Percentiles rank a stretch among this genome's conserved stretches.
Evolutionary conservation across 2,888 invertebrate species (phyloP).

Genomic region (Chloroclystis v-ata): DNA sequence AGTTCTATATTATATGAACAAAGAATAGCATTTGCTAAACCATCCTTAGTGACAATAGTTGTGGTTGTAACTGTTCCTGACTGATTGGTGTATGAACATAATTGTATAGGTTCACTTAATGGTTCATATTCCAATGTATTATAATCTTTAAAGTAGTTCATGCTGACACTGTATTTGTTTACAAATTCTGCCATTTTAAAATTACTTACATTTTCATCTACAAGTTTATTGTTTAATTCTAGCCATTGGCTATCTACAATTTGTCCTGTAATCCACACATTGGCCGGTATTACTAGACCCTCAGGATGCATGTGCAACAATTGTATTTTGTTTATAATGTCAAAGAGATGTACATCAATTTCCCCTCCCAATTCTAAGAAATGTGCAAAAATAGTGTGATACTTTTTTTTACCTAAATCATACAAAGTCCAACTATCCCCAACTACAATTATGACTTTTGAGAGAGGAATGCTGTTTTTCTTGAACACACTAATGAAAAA

Average conservation of each 20-base stretch:
- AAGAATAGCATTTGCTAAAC: slow-evolving; percentile 69
- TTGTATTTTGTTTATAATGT: slow-evolving; percentile 45
- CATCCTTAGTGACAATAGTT: slow-evolving; percentile 44
- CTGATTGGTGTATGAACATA: slow-evolving; percentile 40
- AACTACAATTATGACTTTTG: slow-evolving; percentile 55
- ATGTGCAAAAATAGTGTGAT: slow-evolving; percentile 77
- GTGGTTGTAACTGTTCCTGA: neutral
- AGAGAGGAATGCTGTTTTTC: slow-evolving; percentile 56
- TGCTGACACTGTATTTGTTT: slow-evolving; percentile 79
- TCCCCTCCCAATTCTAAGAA: slow-evolving; percentile 78
- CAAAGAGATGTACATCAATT: slow-evolving; percentile 57
- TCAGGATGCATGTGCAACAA: slow-evolving; percentile 54
- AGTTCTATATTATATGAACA: slow-evolving; percentile 77
- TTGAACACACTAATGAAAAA: slow-evolving; percentile 63
- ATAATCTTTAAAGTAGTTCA: slow-evolving; percentile 74
- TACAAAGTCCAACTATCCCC: slow-evolving; percentile 50
- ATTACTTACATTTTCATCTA: slow-evolving; percentile 74
- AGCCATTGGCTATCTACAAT: slow-evolving; percentile 80
- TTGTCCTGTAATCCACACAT: slow-evolving; percentile 72
- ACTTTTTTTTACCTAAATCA: slow-evolving; percentile 46
- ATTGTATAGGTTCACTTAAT: slow-evolving; percentile 49
- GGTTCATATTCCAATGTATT: slow-evolving; percentile 56
- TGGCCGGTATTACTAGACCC: slow-evolving; percentile 74
- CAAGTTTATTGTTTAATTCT: slow-evolving; percentile 75
- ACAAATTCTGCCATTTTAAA: slow-evolving; percentile 76